Conservation (phyloP, 2,113 vertebrate genomes). For the Nannospalax galili region DNA sequence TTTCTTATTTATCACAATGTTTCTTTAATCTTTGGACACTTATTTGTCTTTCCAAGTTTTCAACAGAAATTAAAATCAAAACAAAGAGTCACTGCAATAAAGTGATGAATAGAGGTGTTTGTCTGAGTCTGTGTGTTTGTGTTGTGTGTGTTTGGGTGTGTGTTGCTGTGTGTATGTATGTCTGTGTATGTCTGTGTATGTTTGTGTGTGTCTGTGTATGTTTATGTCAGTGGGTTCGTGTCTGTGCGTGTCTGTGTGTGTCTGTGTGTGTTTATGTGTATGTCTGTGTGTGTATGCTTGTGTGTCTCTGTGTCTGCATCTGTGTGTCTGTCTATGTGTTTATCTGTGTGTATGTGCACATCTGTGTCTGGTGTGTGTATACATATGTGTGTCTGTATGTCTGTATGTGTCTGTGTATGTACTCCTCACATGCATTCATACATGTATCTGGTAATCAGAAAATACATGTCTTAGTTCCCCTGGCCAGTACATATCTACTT, state of each 20-base stretch:
- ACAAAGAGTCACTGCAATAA: slow-evolving; percentile 10
- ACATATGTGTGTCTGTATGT: background rate
- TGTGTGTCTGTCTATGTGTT: too few species aligned
- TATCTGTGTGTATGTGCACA: too few species aligned
- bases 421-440: background rate
- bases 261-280: background rate
- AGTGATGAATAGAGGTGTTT: background rate
- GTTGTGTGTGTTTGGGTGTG: background rate
- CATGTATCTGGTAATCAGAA: background rate
- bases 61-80: background rate
- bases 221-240: background rate
- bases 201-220: background rate
- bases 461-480: background rate
- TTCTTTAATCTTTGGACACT: slow-evolving; percentile 17
- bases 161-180: background rate
- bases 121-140: background rate
- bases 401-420: background rate
- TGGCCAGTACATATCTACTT: background rate
- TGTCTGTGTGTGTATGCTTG: background rate
- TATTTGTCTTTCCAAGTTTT: background rate
- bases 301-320: background rate
- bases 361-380: too few species aligned
- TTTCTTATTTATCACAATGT: background rate
- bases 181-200: background rate
- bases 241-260: background rate